Base-by-base conservation (phyloP, 1,140 invertebrate species). In the Nilaparvata lugens region DNA sequence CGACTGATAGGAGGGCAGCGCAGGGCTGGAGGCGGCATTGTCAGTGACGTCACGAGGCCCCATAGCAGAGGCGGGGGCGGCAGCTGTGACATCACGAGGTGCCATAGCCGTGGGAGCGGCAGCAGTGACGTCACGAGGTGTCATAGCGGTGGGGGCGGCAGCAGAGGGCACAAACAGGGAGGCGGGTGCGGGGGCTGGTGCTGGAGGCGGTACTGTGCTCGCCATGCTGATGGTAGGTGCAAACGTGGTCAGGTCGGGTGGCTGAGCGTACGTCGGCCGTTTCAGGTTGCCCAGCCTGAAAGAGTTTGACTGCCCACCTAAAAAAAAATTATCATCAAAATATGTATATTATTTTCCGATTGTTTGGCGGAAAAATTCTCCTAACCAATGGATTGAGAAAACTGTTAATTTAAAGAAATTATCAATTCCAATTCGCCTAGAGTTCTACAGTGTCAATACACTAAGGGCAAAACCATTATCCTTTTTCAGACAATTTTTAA, bases 191-290 rank as follows among this genome's bases (percentile, higher is more conserved):
- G 19, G 16, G 38, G 31, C n/a, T 40, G 52, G 35, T 24, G 60
- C 51, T 54, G 53, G 55, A 19, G 19, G 9, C 11, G 28, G 48
- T 28, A 60, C 58, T 42, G 56, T 58, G n/a, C n/a, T n/a, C 13
- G 53, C 35, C 48, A 61, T 52, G 9, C 45, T 48, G 45, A 19
- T 14, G 2, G 56, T 57, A 14, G 61, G 21, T 19, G 35, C 51
- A 48, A 64, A 28, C 35, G 52, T 57, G 54, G 64, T 62, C 18
- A 76, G 56, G 13, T 74, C 73, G 18, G 74, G 74, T 45, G 73
- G 65, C 59, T 65, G 73, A 28, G 74, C 74, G 63, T 76, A 76
- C 0, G 68, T 60, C 2, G 71, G 70, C 52, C 69, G 61, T 60
- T 76, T 74, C 7, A 70, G 61, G 11, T 66, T 67, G 9, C 67